Base-by-base conservation (phyloP, 1,140 invertebrate genomes). In the Drosophila eugracilis region DNA sequence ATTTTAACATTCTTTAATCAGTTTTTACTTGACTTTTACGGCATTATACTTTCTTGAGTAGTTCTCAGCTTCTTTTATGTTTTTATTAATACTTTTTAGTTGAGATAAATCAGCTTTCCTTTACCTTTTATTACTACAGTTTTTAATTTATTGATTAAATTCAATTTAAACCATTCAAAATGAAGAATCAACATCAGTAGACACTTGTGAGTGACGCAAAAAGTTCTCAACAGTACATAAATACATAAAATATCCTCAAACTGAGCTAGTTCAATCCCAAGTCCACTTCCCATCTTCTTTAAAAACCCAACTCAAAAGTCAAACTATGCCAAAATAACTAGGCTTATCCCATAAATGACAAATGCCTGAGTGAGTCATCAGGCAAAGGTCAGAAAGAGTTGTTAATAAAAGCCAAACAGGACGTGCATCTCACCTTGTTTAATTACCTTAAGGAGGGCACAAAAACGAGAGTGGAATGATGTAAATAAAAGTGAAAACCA, bases 401-500 rank as follows among this genome's bases (percentile, higher is more conserved):
- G 62, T 65, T 70, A 52, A 71, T 76, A 69, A 78, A 83, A 76
- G 39, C 36, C 75, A 79, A 78, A 84, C 70, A 84, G 41, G 48
- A 52, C 32, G 54, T 41, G 65, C 44, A 59, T 85, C 48, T 63
- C 71, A 72, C 71, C 75, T 63, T 59, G 66, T 63, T 84, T 85
- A 85, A 84, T 85, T 85, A 85, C 77, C 72, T 72, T 21, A 26
- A 49, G 21, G 34, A 75, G 62, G 22, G 7, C 28, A 41, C n/a
- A 30, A 60, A 70, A 54, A 55, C 47, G 45, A 54, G 63, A 52
- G 32, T 69, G 52, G 39, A 47, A 26, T 47, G 58, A 36, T 30
- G 58, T 57, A 75, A 83, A 81, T 78, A 85, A 85, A 79, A 79
- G 80, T 85, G 80, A 85, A 85, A 85, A 75, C 79, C 75, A 66